phyloP scores from a whole-genome alignment of 1,140 invertebrate species.

The Thalassaphorura encarpata region DNA sequence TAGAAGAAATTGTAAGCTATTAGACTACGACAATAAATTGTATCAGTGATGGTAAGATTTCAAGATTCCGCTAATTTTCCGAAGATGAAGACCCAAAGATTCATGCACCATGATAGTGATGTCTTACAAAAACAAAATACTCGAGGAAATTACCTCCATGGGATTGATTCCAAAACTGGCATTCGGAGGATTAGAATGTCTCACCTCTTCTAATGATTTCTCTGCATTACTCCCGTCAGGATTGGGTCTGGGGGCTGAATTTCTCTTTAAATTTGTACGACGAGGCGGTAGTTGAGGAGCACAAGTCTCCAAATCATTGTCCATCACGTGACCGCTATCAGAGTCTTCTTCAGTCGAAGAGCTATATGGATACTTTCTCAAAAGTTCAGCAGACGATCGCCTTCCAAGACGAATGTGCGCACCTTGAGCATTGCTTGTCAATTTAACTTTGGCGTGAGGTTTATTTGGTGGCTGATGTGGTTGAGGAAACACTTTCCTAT shows the following conservation, averaged over 20 bases:
- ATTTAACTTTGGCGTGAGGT: no score
- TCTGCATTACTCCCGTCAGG: slow-evolving; percentile 32
- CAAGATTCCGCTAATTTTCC: background rate
- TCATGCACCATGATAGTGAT: background rate
- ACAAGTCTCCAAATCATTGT: slow-evolving; percentile 37
- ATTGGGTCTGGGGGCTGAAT: slow-evolving; percentile 33
- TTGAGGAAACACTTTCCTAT: slow-evolving; percentile 4
- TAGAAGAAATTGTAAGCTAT: no score
- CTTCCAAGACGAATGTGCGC: slow-evolving; percentile 34
- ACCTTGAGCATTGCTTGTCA: no score
- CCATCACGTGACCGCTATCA: slow-evolving; percentile 36
- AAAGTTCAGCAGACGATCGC: slow-evolving; percentile 37
- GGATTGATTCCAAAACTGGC: slow-evolving; percentile 16
- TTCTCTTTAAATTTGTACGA: slow-evolving; percentile 25
- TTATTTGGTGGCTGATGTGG: no score
- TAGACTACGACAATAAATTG: no score
- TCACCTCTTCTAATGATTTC: slow-evolving; percentile 31
- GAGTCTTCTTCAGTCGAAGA: slow-evolving; percentile 38
- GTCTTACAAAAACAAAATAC: background rate
- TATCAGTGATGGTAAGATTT: background rate
- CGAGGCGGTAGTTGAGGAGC: slow-evolving; percentile 26
- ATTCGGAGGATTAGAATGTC: slow-evolving; percentile 7
- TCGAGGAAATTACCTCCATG: slow-evolving; percentile 7
- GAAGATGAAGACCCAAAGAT: background rate
- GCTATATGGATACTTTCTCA: slow-evolving; percentile 33